Evolutionary conservation across 2,113 vertebrate species (phyloP).

Genomic region (Campylomormyrus tamandua): DNA sequence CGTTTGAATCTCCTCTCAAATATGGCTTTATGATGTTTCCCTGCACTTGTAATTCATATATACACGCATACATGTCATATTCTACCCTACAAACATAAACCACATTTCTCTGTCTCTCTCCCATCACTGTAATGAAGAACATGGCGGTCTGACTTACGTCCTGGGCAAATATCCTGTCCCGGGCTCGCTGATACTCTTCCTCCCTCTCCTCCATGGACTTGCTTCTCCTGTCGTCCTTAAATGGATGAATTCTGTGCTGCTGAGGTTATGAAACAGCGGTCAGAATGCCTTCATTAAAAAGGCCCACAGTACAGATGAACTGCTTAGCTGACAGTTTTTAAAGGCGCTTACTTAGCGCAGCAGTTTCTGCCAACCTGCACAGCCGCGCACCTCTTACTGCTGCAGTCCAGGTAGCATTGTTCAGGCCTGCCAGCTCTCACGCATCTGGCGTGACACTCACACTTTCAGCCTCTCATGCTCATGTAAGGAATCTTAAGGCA

Average conservation of each 20-base stretch:
- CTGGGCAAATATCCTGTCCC: conserved; percentile 97
- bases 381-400: background rate
- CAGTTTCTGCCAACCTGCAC: background rate
- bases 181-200: conserved; percentile 91
- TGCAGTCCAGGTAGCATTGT: background rate
- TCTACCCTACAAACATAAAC: background rate
- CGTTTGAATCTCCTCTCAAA: background rate
- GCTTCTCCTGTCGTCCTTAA: conserved; percentile 85
- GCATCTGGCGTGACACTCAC: background rate
- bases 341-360: background rate
- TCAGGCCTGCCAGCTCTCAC: background rate
- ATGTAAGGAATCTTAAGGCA: background rate
- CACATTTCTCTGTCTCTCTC: background rate
- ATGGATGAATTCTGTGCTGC: conserved; percentile 79
- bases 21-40: background rate
- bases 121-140: background rate
- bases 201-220: conserved; percentile 98
- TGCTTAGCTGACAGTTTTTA: background rate
- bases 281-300: background rate
- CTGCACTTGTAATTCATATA: background rate
- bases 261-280: conserved; percentile 31
- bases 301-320: background rate
- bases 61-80: background rate
- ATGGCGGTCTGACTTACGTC: conserved; percentile 66
- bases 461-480: background rate